These are phyloP conservation scores for Psylliodes chrysocephalus DNA, from an alignment of 2,888 invertebrate species.

Conservation along the genomic window DNA sequence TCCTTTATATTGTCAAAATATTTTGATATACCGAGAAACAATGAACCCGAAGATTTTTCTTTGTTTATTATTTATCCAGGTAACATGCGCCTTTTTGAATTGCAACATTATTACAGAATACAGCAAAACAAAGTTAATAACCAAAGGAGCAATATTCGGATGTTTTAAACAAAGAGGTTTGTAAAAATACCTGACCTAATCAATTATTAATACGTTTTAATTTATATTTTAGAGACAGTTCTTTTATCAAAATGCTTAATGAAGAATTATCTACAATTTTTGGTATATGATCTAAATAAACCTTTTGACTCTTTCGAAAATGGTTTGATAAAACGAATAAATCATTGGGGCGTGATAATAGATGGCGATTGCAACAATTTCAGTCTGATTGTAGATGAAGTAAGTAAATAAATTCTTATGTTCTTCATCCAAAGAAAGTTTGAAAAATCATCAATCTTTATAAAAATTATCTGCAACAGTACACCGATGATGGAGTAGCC, in stretches of 20 bases:
- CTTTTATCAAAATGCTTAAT: slow-evolving; percentile 32
- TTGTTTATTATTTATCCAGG: background rate
- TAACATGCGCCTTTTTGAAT: slow-evolving; percentile 2
- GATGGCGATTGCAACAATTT: slow-evolving; percentile 50
- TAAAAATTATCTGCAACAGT: too few relatives aligned
- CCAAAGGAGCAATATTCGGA: slow-evolving; percentile 20
- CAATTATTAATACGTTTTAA: background rate
- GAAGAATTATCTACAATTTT: slow-evolving; percentile 32
- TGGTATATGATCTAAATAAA: slow-evolving; percentile 25
- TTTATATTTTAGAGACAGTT: slow-evolving; percentile 35
- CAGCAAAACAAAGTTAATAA: slow-evolving; percentile 13
- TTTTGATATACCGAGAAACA: background rate
- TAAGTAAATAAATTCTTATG: too few relatives aligned
- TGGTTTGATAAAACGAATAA: slow-evolving; percentile 31
- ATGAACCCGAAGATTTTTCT: background rate
- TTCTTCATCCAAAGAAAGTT: too few relatives aligned
- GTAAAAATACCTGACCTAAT: background rate
- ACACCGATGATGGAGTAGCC: too few relatives aligned
- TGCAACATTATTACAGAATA: slow-evolving; percentile 25
- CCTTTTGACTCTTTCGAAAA: slow-evolving; percentile 5
- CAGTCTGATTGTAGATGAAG: slow-evolving; percentile 41
- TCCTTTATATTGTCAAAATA: background rate
- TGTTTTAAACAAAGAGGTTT: slow-evolving; percentile 21
- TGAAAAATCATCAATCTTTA: too few relatives aligned
- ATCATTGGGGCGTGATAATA: slow-evolving; percentile 47